Conservation (phyloP, 1,140 invertebrate genomes). For the Drosophila ficusphila region DNA sequence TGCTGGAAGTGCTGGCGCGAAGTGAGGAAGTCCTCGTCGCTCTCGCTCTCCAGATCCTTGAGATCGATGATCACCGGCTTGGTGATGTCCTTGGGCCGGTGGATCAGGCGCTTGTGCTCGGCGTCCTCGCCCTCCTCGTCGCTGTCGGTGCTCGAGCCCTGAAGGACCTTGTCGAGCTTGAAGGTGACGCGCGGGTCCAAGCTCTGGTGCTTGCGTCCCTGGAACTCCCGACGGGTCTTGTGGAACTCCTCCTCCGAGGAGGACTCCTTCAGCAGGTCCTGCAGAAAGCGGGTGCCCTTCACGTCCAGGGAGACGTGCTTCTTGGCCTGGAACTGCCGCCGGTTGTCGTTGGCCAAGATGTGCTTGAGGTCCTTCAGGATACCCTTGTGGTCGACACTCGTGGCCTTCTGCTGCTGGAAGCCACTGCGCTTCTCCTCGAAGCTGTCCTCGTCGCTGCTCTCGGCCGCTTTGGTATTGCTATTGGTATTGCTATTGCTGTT, state of each 20-base stretch:
- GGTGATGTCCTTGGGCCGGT: constrained; percentile 81
- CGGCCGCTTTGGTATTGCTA: constrained; percentile 24
- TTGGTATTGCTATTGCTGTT: constrained; percentile 20
- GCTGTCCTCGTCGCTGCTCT: constrained; percentile 82
- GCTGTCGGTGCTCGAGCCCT: constrained; percentile 77
- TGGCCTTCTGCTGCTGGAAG: constrained; percentile 82
- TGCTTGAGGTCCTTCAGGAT: constrained; percentile 82
- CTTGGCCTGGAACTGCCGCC: constrained; percentile 80
- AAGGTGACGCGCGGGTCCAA: constrained; percentile 81
- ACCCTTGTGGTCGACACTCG: constrained; percentile 82
- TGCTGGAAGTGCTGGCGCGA: constrained; percentile 79
- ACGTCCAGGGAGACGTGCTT: constrained; percentile 83
- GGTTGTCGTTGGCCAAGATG: constrained; percentile 78
- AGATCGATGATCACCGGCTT: constrained; percentile 83
- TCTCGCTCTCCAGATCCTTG: constrained; percentile 82
- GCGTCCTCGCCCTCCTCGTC: constrained; percentile 81
- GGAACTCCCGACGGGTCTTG: constrained; percentile 79
- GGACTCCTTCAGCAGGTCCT: constrained; percentile 79
- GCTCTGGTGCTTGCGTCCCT: constrained; percentile 83
- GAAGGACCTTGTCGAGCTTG: constrained; percentile 80
- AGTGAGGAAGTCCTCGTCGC: constrained; percentile 77
- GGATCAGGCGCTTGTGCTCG: constrained; percentile 78
- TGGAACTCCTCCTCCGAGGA: constrained; percentile 83
- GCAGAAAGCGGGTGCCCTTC: constrained; percentile 72
- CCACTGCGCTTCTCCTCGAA: constrained; percentile 78